Evolutionary conservation across 2,113 vertebrate species (phyloP).

Genomic region (Cottus gobio): DNA sequence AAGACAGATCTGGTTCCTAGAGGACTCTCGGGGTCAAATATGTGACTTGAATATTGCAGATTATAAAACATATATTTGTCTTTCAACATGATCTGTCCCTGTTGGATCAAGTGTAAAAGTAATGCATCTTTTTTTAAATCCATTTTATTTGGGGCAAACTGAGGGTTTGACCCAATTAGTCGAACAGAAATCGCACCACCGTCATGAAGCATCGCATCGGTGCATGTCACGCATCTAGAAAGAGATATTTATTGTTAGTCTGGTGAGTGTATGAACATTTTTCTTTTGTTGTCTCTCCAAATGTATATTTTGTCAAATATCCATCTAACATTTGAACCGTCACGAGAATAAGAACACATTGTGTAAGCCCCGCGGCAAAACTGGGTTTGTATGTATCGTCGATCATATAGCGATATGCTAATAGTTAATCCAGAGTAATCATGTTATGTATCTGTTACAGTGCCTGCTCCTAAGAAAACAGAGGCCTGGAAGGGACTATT

Average conservation of each 20-base stretch:
- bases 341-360: neutral
- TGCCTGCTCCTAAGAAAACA: conserved; percentile 55
- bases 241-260: neutral
- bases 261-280: neutral
- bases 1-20: neutral
- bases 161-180: conserved; percentile 57
- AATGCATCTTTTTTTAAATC: conserved; percentile 23
- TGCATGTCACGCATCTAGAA: neutral
- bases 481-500: conserved; percentile 58
- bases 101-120: conserved; percentile 21
- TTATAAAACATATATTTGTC: conserved; percentile 9
- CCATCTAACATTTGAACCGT: conserved; percentile 20
- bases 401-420: conserved; percentile 56
- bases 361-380: conserved; percentile 44
- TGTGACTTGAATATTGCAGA: conserved; percentile 2
- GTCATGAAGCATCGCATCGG: conserved; percentile 20
- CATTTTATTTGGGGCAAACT: conserved; percentile 55
- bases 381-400: conserved; percentile 38
- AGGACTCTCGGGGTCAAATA: conserved; percentile 3
- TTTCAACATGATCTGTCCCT: conserved; percentile 5
- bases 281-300: neutral
- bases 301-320: conserved; percentile 18
- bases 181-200: conserved; percentile 32
- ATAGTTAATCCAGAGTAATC: conserved; percentile 72
- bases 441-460: conserved; percentile 72